Evolutionary conservation across 2,888 invertebrate species (phyloP).

Genomic region (Petrolisthes manimaculis): DNA sequence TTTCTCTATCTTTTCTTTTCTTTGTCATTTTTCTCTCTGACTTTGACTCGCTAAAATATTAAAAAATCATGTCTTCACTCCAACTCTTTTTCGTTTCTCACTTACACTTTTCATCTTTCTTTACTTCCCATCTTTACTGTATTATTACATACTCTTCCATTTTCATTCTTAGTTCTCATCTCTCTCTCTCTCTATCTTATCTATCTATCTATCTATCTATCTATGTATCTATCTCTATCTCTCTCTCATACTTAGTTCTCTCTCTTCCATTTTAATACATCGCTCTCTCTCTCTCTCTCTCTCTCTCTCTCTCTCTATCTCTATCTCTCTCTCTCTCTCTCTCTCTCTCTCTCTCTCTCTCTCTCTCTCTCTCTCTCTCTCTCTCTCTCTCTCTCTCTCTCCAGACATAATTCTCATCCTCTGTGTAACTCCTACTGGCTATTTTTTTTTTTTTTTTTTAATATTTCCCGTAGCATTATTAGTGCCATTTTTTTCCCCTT

Average conservation of each 20-base stretch:
- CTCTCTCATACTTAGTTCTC: neutral
- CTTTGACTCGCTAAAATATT: neutral
- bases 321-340: neutral
- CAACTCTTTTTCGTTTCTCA: neutral
- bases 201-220: neutral
- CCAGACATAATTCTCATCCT: neutral
- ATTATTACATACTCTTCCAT: neutral
- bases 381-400: constrained; percentile 12
- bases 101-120: neutral
- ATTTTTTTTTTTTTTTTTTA: neutral
- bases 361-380: neutral
- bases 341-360: neutral
- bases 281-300: constrained; percentile 24
- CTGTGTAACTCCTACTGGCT: neutral
- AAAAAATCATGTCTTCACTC: neutral
- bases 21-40: neutral
- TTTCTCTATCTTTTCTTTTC: neutral
- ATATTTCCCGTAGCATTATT: neutral
- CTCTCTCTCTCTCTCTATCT: constrained; percentile 3
- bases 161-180: neutral
- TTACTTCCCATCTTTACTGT: neutral
- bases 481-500: neutral
- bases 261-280: too few relatives aligned
- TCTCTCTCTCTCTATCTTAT: neutral
- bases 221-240: neutral